A percentile compares a stretch with the other conserved stretches of the same genome.
Evolutionary conservation across 2,113 vertebrate species (phyloP).

Genomic region (Amphilophus citrinellus): DNA sequence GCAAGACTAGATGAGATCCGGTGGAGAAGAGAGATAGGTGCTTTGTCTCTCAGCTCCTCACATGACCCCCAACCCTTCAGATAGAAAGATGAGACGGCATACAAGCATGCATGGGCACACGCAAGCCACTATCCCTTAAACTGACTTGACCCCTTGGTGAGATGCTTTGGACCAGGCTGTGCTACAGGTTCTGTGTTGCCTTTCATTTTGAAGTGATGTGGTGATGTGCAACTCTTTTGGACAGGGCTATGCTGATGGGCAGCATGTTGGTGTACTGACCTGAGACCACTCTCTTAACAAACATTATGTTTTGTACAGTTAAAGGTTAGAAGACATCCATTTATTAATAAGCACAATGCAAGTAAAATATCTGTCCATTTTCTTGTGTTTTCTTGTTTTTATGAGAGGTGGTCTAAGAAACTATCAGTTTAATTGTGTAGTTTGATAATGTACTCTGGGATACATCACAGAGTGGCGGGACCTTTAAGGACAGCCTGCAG

Average conservation of each 20-base stretch:
- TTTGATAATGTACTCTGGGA: no score
- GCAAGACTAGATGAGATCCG: constrained; percentile 17
- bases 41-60: constrained; percentile 10
- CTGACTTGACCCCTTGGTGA: not conserved
- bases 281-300: not conserved
- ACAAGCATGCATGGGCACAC: not conserved
- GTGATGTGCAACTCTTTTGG: constrained; percentile 27
- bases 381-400: no score
- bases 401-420: no score
- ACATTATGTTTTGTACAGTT: not conserved
- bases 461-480: no score
- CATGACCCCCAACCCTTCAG: not conserved
- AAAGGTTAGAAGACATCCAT: not conserved
- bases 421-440: no score
- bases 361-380: no score
- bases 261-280: not conserved
- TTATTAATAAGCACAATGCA: not conserved
- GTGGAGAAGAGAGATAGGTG: constrained; percentile 1
- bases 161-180: constrained; percentile 4
- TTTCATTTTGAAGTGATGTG: not conserved
- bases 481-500: no score
- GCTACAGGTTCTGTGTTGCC: not conserved
- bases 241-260: constrained; percentile 16
- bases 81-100: constrained; percentile 1
- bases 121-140: not conserved